Evolutionary conservation across 1,140 invertebrate species (phyloP), one percentile per base, ranked within the genome.

Genomic region (Matsumurasca onukii): DNA sequence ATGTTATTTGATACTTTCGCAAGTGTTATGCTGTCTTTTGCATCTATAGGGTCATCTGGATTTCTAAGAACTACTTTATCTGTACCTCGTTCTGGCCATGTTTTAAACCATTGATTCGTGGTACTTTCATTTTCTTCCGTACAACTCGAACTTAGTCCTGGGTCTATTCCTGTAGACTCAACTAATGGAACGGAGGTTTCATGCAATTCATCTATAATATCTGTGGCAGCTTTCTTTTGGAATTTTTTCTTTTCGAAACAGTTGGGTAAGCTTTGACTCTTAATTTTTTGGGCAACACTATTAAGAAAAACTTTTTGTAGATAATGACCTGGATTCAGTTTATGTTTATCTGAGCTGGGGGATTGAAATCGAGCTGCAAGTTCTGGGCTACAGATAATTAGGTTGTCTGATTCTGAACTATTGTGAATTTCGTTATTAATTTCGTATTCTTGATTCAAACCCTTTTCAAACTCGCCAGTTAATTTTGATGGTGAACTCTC

Each of bases 381-480:
- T 59, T 74, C 67, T 13, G 70, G 70, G 67, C 72, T 66, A 70
- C 73, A 74, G 45, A 65, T 67, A 34, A 73, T 74, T 22, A 74
- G 59, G 52, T 69, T 70, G 34, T 65, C 68, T 25, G 48, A 3
- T 66, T 70, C 69, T 12, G 31, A 45, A 20, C 3, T 45, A 45
- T 27, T 22, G 20, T 67, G 66, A 55, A 9, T 45, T 9, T 57
- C 49, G n/a, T 29, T 57, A 34, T 24, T 34, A 15, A 2, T 27
- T 75, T 24, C 81, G 86, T 75, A 78, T 86, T 45, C 78, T 85
- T 73, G 81, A 86, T 59, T 59, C 25, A 59, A 59, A 9, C 55
- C 34, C 5, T 39, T 17, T 39, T 39, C 17, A 39, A 39, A 17
- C n/a, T n/a, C n/a, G 34, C 5, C 34, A 39, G 34, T 39, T 39